These are phyloP conservation scores for Rattus norvegicus DNA, from an alignment of 2,113 vertebrate species.

Conservation along the genomic window DNA sequence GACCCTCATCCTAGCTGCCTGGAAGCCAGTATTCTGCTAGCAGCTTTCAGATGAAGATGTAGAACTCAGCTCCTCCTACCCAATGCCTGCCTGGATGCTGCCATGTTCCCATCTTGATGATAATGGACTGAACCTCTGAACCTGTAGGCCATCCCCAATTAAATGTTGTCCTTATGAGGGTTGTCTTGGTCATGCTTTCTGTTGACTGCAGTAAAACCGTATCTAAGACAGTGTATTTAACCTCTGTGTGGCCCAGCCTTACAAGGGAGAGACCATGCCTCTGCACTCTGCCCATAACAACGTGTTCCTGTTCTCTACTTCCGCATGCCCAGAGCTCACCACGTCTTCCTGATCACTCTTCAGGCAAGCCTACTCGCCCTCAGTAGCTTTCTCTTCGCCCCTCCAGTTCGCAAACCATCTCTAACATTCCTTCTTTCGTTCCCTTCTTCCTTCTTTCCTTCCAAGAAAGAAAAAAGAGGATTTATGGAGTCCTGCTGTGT, in stretches of 20 bases:
- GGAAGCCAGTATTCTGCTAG: too few species aligned
- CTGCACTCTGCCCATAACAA: not conserved
- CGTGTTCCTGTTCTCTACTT: not conserved
- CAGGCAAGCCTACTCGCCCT: not conserved
- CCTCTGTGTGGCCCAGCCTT: accelerated
- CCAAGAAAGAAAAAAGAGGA: not conserved
- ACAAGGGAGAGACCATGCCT: not conserved
- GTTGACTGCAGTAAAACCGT: too few species aligned
- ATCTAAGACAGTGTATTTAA: not conserved
- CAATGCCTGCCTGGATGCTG: too few species aligned
- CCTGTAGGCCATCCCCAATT: too few species aligned
- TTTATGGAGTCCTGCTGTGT: not conserved
- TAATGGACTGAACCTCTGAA: too few species aligned
- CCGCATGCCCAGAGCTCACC: not conserved
- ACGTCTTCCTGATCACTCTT: not conserved
- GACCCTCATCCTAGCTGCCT: too few species aligned
- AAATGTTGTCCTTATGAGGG: too few species aligned
- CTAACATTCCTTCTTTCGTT: not conserved
- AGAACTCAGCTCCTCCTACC: too few species aligned
- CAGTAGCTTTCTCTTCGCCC: not conserved
- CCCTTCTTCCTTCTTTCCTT: conserved; percentile 7
- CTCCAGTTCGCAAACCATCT: not conserved
- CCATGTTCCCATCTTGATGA: too few species aligned
- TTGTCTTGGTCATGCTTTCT: too few species aligned
- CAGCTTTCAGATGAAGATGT: too few species aligned